These are phyloP conservation scores for Mizuhopecten yessoensis DNA, from an alignment of 1,140 invertebrate species.

Conservation along the genomic window DNA sequence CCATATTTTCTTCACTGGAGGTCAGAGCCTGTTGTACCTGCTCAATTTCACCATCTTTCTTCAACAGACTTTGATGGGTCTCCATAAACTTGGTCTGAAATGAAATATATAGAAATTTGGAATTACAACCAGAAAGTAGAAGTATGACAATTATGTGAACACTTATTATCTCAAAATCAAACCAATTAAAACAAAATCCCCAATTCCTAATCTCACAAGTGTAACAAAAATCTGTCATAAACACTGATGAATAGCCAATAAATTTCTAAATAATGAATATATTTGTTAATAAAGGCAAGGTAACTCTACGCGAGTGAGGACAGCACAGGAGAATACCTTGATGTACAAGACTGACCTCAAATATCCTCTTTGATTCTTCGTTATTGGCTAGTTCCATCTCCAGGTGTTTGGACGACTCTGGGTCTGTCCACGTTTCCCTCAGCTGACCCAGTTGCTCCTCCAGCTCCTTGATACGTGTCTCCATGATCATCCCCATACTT, in stretches of 20 bases:
- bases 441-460: conserved; percentile 65
- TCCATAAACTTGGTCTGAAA: conserved; percentile 63
- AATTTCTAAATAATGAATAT: no score
- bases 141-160: no score
- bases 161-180: no score
- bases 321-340: no score
- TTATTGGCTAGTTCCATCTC: conserved; percentile 54
- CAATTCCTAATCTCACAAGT: no score
- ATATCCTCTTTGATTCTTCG: conserved; percentile 56
- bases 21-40: conserved; percentile 50
- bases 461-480: conserved; percentile 70
- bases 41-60: conserved; percentile 54
- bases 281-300: no score
- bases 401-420: conserved; percentile 49
- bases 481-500: conserved; percentile 73
- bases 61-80: conserved; percentile 53
- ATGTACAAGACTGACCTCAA: conserved; percentile 65
- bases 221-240: no score
- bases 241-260: no score
- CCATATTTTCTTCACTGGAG: neutral
- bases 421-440: conserved; percentile 62
- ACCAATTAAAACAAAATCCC: no score
- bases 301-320: no score
- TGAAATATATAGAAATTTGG: no score
- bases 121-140: no score